phyloP scores from a whole-genome alignment of 2,888 invertebrate species.

The Nematopogon swammerdamellus region DNA sequence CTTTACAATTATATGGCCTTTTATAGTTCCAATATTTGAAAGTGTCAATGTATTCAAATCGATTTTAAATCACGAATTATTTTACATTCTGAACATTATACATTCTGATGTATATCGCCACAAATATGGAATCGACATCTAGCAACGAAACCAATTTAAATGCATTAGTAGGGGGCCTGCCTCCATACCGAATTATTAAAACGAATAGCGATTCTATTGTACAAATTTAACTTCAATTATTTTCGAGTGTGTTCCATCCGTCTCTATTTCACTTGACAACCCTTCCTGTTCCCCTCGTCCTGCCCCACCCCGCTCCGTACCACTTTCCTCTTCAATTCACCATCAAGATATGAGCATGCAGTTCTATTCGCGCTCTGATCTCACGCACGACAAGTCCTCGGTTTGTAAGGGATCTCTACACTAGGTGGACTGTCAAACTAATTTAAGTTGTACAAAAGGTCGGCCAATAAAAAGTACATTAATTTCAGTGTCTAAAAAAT shows the following conservation, averaged over 20 bases:
- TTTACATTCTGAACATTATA: too few relatives aligned
- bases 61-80: too few relatives aligned
- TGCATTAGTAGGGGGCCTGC: not conserved
- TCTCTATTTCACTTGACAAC: conserved; percentile 44
- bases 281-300: conserved; percentile 24
- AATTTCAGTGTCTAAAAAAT: too few relatives aligned
- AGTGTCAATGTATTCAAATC: too few relatives aligned
- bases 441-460: too few relatives aligned
- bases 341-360: conserved; percentile 50
- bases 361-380: conserved; percentile 24
- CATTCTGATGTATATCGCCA: too few relatives aligned
- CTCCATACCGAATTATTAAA: not conserved
- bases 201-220: conserved; percentile 15
- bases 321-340: conserved; percentile 40
- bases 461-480: too few relatives aligned
- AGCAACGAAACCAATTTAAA: not conserved
- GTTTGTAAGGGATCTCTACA: too few relatives aligned
- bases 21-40: too few relatives aligned
- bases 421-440: too few relatives aligned
- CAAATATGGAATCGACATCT: too few relatives aligned
- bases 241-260: conserved; percentile 45
- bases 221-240: conserved; percentile 56
- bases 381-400: not conserved
- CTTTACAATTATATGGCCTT: too few relatives aligned
- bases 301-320: conserved; percentile 44